phyloP scores from a whole-genome alignment of 2,797 vertebrate genomes.

The Vespertilio murinus region DNA sequence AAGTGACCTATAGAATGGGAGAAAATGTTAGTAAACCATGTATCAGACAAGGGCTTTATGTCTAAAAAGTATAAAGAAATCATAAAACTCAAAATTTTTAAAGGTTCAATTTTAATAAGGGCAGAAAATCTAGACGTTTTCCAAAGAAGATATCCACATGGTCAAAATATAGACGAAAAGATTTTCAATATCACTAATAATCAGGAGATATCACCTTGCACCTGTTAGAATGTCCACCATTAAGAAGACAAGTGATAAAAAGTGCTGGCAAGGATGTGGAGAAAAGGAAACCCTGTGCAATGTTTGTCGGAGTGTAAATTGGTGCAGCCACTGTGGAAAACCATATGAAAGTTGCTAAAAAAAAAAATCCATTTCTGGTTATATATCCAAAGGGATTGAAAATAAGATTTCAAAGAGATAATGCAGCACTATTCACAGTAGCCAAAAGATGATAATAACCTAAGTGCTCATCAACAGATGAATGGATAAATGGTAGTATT shows the following conservation, averaged over 20 bases:
- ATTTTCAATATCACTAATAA: background rate
- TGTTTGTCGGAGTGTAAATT: background rate
- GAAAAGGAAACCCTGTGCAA: background rate
- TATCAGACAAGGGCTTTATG: background rate
- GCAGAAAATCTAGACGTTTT: background rate
- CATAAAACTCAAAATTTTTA: background rate
- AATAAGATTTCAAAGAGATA: background rate
- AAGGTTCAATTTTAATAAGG: background rate
- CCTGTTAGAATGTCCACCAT: background rate
- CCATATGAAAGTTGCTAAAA: background rate
- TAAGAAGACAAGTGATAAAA: background rate
- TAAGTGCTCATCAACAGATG: background rate
- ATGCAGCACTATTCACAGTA: background rate
- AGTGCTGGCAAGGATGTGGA: background rate
- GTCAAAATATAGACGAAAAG: background rate
- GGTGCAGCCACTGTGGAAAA: background rate
- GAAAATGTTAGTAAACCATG: background rate
- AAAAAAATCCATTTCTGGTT: background rate
- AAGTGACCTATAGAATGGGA: background rate
- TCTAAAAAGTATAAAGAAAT: background rate
- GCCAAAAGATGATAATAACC: background rate
- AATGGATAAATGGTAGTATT: background rate
- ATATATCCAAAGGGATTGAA: background rate
- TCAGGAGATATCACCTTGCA: background rate
- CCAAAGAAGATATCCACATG: background rate